Base-by-base conservation (phyloP, 2,797 vertebrate genomes). In the Acanthurus leucopareius region DNA sequence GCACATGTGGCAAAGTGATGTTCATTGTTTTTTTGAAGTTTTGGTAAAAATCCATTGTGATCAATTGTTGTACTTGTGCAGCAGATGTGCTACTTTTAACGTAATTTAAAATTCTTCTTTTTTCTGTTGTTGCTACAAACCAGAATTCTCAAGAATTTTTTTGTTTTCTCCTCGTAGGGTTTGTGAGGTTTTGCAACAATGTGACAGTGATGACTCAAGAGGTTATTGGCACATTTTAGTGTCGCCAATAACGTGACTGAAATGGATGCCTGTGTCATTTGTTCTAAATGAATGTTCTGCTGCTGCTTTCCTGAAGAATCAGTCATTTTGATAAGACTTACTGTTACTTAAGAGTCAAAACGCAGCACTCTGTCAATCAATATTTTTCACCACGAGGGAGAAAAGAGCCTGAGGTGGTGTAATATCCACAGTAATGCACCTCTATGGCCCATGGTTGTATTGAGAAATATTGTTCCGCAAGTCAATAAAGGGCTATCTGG, bases 371-470 rank as follows among this genome's bases (percentile, higher is more conserved):
- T 53, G 54, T 66, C 57, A 60, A 53, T 75, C 48, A 66, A 58
- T 9, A 53, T 47, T 32, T 67, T 67, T 40, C 56, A 60, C 22
- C 17, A 68, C 3, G 5, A 40, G 7, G 52, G n/a, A 69, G 42
- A 11, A 45, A 60, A 49, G 35, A 64, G 67, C 75, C 78, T 6
- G 60, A 57, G 60, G 73, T 78, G 75, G 53, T 82, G 77, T 82
- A 90, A 90, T 88, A 87, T 82, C 63, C 66, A 76, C 73, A 78
- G 52, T 57, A 47, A 68, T 40, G 66, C 47, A 59, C 38, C 17
- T 40, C 42, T 73, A 64, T 65, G 48, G 57, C 45, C 57, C 16
- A 2, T 10, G 14, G 38, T 44, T 2, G n/a, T 52, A 54, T 76
- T 86, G 69, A 68, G 79, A 90, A 82, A 86, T 68, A 75, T 76